Evolutionary conservation across 2,888 invertebrate species (phyloP), one percentile per base, ranked within the genome.

Genomic region (Calameuta filiformis): DNA sequence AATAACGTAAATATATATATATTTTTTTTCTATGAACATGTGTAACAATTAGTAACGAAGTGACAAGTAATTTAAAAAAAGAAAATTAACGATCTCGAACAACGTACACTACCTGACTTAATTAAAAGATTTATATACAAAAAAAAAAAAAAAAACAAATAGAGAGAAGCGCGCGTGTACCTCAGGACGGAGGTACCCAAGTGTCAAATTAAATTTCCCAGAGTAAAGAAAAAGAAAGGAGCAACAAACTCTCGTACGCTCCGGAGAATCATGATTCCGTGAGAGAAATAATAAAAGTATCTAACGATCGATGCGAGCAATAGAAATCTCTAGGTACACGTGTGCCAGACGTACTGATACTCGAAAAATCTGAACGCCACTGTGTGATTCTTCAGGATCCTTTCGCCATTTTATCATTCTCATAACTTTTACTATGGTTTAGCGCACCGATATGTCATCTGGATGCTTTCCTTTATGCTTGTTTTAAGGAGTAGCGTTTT

Each of bases 401-500:
- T 1, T 71, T 71, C 23, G 30, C 6, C 4, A 9, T 71, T 71
- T 34, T 30, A 71, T 3, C 9, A 71, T 71, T 30, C 11, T 71
- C 12, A 71, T 30, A 15, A 15, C 30, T 23, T 1, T 56, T 23
- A 56, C 56, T 56, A 31, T 33, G 23, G 9, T 9, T 23, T 2
- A 35, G 23, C 23, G 74, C 37, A 84, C 77, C 80, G 84, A 85
- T 86, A 85, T 86, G 85, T 85, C 74, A 79, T 85, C 81, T 40
- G 79, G 82, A 80, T 81, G 82, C 69, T 68, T 74, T 79, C 35
- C 80, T 77, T 75, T 34, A 75, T 81, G 23, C 23, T 15, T 23
- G 2, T 15, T 9, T 9, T 2, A 56, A 23, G 56, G 9, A 56
- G 23, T 9, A 56, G 56, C 56, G 6, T 40, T 40, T 56, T 33